Percentiles rank a stretch among this genome's conserved stretches.
Conservation (phyloP, 1,140 invertebrate genomes). For the Papilio glaucus region DNA sequence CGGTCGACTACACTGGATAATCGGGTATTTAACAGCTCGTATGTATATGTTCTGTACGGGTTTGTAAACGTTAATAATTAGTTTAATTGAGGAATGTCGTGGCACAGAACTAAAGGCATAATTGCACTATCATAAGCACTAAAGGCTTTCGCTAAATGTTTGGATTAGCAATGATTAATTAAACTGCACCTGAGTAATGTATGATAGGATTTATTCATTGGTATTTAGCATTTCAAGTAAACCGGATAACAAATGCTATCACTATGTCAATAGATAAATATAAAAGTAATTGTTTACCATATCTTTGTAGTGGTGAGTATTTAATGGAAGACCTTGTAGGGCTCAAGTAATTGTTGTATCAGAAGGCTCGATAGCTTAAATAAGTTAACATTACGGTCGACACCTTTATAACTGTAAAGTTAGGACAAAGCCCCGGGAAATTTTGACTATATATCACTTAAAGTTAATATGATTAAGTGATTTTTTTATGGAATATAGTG, state of each 20-base stretch:
- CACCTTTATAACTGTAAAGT: conserved; percentile 5
- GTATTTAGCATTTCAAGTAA: too few relatives aligned
- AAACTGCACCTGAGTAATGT: background rate
- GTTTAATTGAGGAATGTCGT: conserved; percentile 29
- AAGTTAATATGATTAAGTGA: background rate
- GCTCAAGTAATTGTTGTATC: background rate
- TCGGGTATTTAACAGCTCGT: background rate
- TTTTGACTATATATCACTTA: background rate
- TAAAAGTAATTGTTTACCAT: too few relatives aligned
- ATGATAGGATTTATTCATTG: background rate
- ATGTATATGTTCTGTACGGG: background rate
- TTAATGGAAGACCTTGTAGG: background rate
- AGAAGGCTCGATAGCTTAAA: conserved; percentile 6
- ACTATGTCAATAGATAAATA: too few relatives aligned
- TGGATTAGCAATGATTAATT: conserved; percentile 1
- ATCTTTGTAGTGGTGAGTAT: background rate
- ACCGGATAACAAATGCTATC: background rate
- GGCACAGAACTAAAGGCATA: background rate
- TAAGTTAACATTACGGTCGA: conserved; percentile 5
- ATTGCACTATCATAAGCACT: background rate
- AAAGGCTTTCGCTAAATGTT: conserved; percentile 3
- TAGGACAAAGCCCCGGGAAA: background rate
- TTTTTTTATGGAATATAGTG: too few relatives aligned
- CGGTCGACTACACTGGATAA: background rate
- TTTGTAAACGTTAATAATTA: conserved; percentile 24